phyloP scores from a whole-genome alignment of 2,888 invertebrate species.

The Athetis lepigone region DNA sequence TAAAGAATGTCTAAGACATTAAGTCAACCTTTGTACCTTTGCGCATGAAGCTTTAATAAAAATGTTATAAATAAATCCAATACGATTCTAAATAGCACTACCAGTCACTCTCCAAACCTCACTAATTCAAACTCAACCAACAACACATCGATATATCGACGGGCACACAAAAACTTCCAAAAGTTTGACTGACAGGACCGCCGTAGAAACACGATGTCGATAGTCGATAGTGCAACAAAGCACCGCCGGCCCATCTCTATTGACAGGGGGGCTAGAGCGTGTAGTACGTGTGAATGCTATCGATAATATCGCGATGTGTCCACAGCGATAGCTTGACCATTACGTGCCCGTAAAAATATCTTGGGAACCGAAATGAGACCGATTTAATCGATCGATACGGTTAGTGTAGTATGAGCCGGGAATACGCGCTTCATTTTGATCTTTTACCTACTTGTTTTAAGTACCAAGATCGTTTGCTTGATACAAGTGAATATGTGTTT shows the following conservation, averaged over 20 bases:
- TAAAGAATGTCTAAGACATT: no score
- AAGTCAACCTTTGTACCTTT: no score
- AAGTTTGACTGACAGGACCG: conserved; percentile 90
- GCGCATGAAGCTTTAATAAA: neutral
- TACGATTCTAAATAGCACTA: neutral
- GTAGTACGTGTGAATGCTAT: conserved; percentile 90
- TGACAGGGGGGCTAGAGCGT: conserved; percentile 86
- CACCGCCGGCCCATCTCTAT: conserved; percentile 86
- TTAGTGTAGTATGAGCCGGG: conserved; percentile 55
- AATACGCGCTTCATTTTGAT: conserved; percentile 29
- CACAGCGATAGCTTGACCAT: conserved; percentile 85
- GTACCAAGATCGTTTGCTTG: neutral
- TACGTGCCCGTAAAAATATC: conserved; percentile 80
- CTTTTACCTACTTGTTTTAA: conserved; percentile 14
- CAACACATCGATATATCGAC: conserved; percentile 81
- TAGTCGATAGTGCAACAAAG: conserved; percentile 86
- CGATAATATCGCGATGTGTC: conserved; percentile 85
- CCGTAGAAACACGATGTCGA: conserved; percentile 88
- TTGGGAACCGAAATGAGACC: conserved; percentile 79
- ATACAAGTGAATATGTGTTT: neutral
- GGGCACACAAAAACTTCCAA: conserved; percentile 83
- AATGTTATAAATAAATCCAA: neutral
- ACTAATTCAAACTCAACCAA: conserved; percentile 57
- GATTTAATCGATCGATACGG: conserved; percentile 72
- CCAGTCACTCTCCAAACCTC: neutral